Conservation (phyloP, 1,140 invertebrate species). For the Lutraria rhynchaena region DNA sequence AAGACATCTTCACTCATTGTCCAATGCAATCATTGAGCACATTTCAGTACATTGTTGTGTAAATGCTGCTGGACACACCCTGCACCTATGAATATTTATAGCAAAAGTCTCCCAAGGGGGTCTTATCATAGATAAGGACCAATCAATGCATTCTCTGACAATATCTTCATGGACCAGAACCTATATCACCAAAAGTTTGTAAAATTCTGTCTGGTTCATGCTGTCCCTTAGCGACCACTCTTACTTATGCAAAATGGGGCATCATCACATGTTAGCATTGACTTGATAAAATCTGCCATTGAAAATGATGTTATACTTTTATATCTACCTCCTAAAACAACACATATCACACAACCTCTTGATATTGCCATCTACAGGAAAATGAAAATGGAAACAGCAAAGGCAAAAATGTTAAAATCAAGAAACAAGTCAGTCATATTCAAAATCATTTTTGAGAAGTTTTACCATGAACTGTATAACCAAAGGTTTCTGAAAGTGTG, state of each 20-base stretch:
- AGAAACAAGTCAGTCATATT: conserved; percentile 47
- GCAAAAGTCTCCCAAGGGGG: conserved; percentile 13
- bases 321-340: conserved; percentile 34
- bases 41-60: conserved; percentile 59
- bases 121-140: conserved; percentile 14
- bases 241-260: conserved; percentile 49
- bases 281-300: conserved; percentile 26
- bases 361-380: conserved; percentile 46
- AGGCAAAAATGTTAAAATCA: conserved; percentile 50
- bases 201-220: conserved; percentile 26
- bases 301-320: conserved; percentile 51
- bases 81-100: conserved; percentile 53
- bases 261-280: conserved; percentile 28
- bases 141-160: conserved; percentile 49
- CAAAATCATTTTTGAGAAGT: conserved; percentile 47
- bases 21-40: conserved; percentile 42
- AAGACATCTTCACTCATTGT: conserved; percentile 33
- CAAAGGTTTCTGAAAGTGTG: conserved; percentile 48
- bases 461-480: conserved; percentile 49
- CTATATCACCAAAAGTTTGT: conserved; percentile 45
- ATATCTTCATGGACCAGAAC: conserved; percentile 49
- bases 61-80: conserved; percentile 26
- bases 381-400: conserved; percentile 54
- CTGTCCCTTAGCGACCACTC: conserved; percentile 3
- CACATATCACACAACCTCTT: conserved; percentile 27